Base-by-base conservation (phyloP, 2,113 vertebrate genomes). In the Eurystomus gularis region DNA sequence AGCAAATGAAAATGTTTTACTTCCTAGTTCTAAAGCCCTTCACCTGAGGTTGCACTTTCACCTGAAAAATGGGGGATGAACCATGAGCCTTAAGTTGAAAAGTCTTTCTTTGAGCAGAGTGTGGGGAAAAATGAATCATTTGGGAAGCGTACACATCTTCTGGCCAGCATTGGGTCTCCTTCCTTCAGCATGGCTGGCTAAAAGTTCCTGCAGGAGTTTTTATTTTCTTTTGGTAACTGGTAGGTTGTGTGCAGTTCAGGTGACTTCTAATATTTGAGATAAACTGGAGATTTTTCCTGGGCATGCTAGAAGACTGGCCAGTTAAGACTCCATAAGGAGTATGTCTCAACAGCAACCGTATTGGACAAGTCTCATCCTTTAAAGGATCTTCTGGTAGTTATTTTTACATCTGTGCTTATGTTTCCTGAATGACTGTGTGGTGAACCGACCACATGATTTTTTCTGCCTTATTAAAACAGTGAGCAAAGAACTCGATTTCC, bases 1-100 rank as follows among this genome's bases (percentile, higher is more conserved):
- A 24, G 40, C 69, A 25, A 82, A 46, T 1, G 6, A 66, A 82
- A 82, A 70, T 48, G 8, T 37, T 75, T 79, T 54, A 31, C 31
- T 85, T 92, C 20, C 13, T 62, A 28, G 9, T 81, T 90, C 54
- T 55, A 39, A 82, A 95, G 42, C 24, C 42, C 51, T 48, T 85
- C 37, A 54, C 18, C 26, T 2, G 6, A 66, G 79, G 31, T 51
- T 87, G 40, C 20, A 33, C 0, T 0, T 78, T 79, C n/a, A 48
- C 17, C 16, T 80, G 62, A 42, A 72, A 64, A 82, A 58, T 5
- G 28, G 1, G 9, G 15, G 25, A 24, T 68, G 13, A 78, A 31
- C 37, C 26, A 7, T 48, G 44, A 75, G 20, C 75, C 14, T 24
- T 24, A 57, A 64, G 23, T 69, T n/a, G 48, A 40, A 82, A 71